These are phyloP conservation scores for Drosophila hydei DNA, from an alignment of 1,140 invertebrate genomes.

Conservation along the genomic window DNA sequence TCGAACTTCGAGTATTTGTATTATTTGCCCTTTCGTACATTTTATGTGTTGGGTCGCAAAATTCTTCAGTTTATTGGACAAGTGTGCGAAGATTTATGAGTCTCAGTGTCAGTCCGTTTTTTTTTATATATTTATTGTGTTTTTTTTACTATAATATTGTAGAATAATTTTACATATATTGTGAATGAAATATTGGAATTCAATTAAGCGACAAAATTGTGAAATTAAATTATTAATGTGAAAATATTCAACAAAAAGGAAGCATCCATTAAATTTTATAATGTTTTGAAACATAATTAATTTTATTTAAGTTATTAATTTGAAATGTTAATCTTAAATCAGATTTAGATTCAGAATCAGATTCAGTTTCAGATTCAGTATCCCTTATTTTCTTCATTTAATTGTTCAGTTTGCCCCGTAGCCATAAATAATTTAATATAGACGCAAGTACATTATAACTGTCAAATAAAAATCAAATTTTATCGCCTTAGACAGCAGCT, in stretches of 20 bases:
- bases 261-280: neutral
- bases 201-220: slow-evolving; percentile 52
- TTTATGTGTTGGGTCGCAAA: slow-evolving; percentile 39
- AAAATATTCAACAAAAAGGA: neutral
- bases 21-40: slow-evolving; percentile 26
- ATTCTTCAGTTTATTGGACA: slow-evolving; percentile 52
- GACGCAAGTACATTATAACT: slow-evolving; percentile 34
- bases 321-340: too few species aligned
- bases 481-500: slow-evolving; percentile 25
- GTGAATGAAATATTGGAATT: slow-evolving; percentile 29
- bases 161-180: neutral
- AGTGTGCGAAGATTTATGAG: slow-evolving; percentile 56
- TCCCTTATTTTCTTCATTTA: neutral
- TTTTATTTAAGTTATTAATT: neutral
- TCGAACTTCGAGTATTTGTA: slow-evolving; percentile 26
- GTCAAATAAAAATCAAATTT: slow-evolving; percentile 43
- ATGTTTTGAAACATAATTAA: neutral
- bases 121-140: slow-evolving; percentile 27
- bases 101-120: slow-evolving; percentile 24
- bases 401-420: neutral
- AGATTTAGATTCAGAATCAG: too few species aligned
- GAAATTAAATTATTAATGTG: slow-evolving; percentile 7
- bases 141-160: slow-evolving; percentile 9
- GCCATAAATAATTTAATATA: slow-evolving; percentile 31
- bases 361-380: too few species aligned